phyloP scores from a whole-genome alignment of 2,888 invertebrate species.

The Cheilosia impressa region DNA sequence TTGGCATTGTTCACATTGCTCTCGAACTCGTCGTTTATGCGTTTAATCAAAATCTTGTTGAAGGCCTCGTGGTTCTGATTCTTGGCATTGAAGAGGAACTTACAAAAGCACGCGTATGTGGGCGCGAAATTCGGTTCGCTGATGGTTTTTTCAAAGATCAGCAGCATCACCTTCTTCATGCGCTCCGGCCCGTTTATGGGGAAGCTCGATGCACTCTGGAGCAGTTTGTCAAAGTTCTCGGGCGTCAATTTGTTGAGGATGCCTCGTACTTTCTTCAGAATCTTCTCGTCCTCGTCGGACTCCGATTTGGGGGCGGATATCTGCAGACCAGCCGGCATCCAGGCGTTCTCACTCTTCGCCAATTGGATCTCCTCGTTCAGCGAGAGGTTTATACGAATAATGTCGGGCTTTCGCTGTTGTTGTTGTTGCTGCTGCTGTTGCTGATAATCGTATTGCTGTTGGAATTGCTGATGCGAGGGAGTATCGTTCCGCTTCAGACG shows the following conservation, averaged over 20 bases:
- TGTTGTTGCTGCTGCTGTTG: conserved; percentile 66
- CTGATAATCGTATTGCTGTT: conserved; percentile 62
- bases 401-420: conserved; percentile 78
- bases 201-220: conserved; percentile 80
- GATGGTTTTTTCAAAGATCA: conserved; percentile 82
- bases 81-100: conserved; percentile 81
- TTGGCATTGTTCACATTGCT: conserved; percentile 82
- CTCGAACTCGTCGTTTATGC: conserved; percentile 81
- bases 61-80: conserved; percentile 80
- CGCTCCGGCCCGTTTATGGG: conserved; percentile 79
- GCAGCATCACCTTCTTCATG: conserved; percentile 81
- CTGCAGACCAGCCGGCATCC: conserved; percentile 80
- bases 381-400: conserved; percentile 81
- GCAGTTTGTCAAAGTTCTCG: conserved; percentile 81
- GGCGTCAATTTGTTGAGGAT: conserved; percentile 82
- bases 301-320: conserved; percentile 68
- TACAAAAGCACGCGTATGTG: conserved; percentile 82
- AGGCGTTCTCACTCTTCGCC: conserved; percentile 81
- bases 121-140: conserved; percentile 82
- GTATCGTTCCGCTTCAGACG: conserved; percentile 77
- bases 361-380: conserved; percentile 81
- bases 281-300: conserved; percentile 79
- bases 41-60: conserved; percentile 78
- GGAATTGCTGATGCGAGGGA: conserved; percentile 72
- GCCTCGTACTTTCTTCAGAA: conserved; percentile 81